Conservation (phyloP, 64 coral and sea anemone genomes). For the Montipora foliosa region DNA sequence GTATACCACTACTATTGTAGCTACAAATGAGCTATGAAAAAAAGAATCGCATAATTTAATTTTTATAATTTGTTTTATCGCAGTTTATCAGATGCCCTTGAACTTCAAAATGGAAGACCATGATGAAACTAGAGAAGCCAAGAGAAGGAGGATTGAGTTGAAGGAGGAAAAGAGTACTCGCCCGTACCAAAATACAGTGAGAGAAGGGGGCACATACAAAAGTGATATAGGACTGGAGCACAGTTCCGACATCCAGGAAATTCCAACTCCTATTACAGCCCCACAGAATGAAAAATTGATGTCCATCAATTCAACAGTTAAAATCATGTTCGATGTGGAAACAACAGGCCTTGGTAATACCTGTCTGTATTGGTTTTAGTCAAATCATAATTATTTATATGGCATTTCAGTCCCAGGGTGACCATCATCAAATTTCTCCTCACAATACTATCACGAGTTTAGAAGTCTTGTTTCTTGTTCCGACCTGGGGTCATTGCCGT, state of each 20-base stretch:
- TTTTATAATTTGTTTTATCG: too few relatives aligned
- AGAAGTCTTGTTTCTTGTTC: neutral
- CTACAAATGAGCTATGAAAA: too few relatives aligned
- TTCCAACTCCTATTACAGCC: neutral
- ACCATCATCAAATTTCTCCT: constrained; percentile 12
- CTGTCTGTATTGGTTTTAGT: neutral
- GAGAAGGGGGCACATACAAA: neutral
- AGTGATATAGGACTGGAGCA: constrained; percentile 2
- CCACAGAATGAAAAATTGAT: neutral
- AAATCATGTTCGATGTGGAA: constrained; percentile 1
- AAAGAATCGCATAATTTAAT: too few relatives aligned
- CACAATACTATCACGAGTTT: neutral
- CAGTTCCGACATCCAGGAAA: neutral
- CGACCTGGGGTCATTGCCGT: too few relatives aligned
- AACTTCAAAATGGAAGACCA: neutral
- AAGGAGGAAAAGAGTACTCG: neutral
- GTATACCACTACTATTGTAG: too few relatives aligned
- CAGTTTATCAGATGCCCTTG: too few relatives aligned
- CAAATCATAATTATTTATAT: neutral
- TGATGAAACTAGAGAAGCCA: constrained; percentile 10
- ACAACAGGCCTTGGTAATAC: constrained; percentile 10
- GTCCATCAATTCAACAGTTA: neutral
- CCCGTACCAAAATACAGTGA: neutral
- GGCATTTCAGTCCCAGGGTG: neutral
- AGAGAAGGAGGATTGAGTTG: constrained; percentile 6